Conservation (phyloP, 1,140 invertebrate species). For the Caenorhabditis elegans region DNA sequence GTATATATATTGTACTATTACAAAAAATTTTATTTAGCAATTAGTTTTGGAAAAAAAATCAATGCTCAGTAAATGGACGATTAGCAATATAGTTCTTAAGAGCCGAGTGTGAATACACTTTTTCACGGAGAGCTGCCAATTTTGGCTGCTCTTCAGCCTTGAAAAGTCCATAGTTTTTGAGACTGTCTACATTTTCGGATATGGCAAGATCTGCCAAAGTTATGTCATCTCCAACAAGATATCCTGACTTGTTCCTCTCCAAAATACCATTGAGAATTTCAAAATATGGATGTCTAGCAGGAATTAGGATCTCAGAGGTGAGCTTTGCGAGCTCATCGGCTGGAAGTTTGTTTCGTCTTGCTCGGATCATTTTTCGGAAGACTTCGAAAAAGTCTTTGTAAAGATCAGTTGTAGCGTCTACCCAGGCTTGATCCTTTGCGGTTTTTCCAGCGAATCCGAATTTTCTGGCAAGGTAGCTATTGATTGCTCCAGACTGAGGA, state of each 20-base stretch:
- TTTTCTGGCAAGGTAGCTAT: conserved; percentile 39
- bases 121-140: background rate
- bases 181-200: background rate
- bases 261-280: background rate
- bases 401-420: conserved; percentile 36
- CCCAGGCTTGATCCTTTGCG: conserved; percentile 40
- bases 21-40: too few relatives aligned
- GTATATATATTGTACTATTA: too few relatives aligned
- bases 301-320: background rate
- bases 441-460: conserved; percentile 45
- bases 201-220: background rate
- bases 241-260: background rate
- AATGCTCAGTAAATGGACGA: background rate
- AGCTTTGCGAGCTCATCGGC: background rate
- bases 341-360: background rate
- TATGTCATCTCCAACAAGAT: background rate
- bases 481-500: conserved; percentile 39
- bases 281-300: background rate
- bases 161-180: background rate
- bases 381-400: conserved; percentile 37
- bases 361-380: background rate
- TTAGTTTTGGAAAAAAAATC: too few relatives aligned
- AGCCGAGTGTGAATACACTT: background rate
- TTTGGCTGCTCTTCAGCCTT: background rate
- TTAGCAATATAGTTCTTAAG: background rate